Evolutionary conservation across 2,888 invertebrate species (phyloP).

Genomic region (Chaitophorus viminalis): DNA sequence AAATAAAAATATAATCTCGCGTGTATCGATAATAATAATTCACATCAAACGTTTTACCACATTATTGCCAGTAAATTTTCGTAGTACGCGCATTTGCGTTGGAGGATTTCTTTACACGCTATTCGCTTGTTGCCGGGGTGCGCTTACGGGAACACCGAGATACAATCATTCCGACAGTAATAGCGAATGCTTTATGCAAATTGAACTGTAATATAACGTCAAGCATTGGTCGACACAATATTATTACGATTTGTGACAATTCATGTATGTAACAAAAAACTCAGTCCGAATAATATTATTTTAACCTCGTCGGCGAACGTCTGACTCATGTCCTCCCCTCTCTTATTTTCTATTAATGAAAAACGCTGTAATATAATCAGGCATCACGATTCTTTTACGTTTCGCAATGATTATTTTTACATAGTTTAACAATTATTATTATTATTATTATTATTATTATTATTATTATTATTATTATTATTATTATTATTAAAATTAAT

Average conservation of each 20-base stretch:
- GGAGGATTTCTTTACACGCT: conserved; percentile 36
- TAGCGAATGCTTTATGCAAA: conserved; percentile 39
- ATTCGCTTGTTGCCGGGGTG: conserved; percentile 27
- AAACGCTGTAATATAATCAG: neutral
- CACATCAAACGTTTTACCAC: neutral
- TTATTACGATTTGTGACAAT: conserved; percentile 38
- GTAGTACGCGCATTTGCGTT: neutral
- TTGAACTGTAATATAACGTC: conserved; percentile 34
- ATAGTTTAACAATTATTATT: neutral
- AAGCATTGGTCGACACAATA: conserved; percentile 6
- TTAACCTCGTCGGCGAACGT: conserved; percentile 29
- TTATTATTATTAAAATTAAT: neutral
- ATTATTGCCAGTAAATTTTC: neutral
- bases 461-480: neutral
- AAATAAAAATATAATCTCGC: neutral
- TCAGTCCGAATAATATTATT: conserved; percentile 11
- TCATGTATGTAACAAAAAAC: conserved; percentile 3
- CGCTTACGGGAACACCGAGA: neutral
- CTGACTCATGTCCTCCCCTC: neutral
- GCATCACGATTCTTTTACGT: neutral
- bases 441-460: neutral
- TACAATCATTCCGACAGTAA: conserved; percentile 46
- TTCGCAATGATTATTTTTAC: neutral
- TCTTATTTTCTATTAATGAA: neutral
- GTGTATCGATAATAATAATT: conserved; percentile 27